Evolutionary conservation across 2,888 invertebrate species (phyloP).

Genomic region (Drosophila suboccidentalis): DNA sequence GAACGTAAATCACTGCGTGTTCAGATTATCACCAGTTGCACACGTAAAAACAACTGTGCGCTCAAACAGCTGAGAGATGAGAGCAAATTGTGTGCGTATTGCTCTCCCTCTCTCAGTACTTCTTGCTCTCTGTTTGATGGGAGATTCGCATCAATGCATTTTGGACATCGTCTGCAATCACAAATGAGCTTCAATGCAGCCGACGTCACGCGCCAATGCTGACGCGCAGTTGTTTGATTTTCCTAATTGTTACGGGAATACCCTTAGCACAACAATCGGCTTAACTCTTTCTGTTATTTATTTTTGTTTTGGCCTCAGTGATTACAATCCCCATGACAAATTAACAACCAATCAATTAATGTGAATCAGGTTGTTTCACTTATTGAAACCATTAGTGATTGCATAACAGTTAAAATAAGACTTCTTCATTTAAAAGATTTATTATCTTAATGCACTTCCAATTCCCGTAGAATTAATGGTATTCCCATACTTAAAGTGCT

Average conservation of each 20-base stretch:
- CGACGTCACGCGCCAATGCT: conserved; percentile 55
- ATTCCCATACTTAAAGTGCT: conserved; percentile 2
- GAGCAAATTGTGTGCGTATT: conserved; percentile 3
- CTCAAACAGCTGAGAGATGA: conserved; percentile 8
- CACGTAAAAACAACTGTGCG: conserved; percentile 11
- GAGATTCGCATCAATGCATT: conserved; percentile 54
- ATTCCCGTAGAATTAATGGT: background rate
- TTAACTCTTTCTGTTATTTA: conserved; percentile 11
- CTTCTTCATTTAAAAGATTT: too few species aligned
- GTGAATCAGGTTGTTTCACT: conserved; percentile 28
- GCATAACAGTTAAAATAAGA: background rate
- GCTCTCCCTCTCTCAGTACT: background rate
- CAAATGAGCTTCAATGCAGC: conserved; percentile 35
- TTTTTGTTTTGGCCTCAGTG: background rate
- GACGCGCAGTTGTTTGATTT: conserved; percentile 10
- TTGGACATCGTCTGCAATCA: conserved; percentile 19
- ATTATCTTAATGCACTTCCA: too few species aligned
- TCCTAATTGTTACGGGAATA: conserved; percentile 49
- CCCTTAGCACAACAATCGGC: conserved; percentile 14
- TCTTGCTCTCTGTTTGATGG: background rate
- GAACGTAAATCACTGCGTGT: conserved; percentile 46
- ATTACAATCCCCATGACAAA: conserved; percentile 4
- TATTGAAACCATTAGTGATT: background rate
- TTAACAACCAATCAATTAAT: conserved; percentile 10
- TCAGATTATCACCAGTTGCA: conserved; percentile 56